These are phyloP conservation scores for Thaumatotibia leucotreta DNA, from an alignment of 1,140 invertebrate species.

Conservation along the genomic window DNA sequence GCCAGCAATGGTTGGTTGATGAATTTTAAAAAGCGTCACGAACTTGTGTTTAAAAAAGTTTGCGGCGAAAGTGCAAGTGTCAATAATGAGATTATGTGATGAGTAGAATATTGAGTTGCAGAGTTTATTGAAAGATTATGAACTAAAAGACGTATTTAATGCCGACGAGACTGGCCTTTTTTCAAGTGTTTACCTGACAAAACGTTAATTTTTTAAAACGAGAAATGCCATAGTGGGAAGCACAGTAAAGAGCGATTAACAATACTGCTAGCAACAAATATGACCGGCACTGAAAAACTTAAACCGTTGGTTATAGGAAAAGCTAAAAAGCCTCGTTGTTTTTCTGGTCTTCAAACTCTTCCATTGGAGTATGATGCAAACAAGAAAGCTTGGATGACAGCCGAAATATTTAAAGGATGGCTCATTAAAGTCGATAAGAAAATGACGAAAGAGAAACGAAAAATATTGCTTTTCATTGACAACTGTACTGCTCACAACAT, in stretches of 20 bases:
- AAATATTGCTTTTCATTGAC: conserved; percentile 71
- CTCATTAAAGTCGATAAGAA: conserved; percentile 43
- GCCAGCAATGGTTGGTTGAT: no score
- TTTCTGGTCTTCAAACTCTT: conserved; percentile 50
- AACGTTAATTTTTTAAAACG: conserved; percentile 54
- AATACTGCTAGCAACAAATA: conserved; percentile 60
- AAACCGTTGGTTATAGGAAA: conserved; percentile 71
- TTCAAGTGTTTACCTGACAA: conserved; percentile 62
- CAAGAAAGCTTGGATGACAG: conserved; percentile 70
- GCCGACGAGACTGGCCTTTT: conserved; percentile 71
- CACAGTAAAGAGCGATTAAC: conserved; percentile 68
- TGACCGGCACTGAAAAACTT: conserved; percentile 63
- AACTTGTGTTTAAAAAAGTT: no score
- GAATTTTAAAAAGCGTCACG: no score
- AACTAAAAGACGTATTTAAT: conserved; percentile 65
- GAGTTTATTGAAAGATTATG: conserved; percentile 31
- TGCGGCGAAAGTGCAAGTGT: conserved; percentile 18
- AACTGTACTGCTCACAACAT: conserved; percentile 55
- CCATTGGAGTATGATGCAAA: conserved; percentile 60
- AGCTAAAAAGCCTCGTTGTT: conserved; percentile 64
- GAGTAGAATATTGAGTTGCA: conserved; percentile 11
- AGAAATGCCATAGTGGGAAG: conserved; percentile 62
- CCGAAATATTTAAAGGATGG: conserved; percentile 49
- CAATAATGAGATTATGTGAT: conserved; percentile 18
- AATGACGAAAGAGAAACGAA: conserved; percentile 46